These are phyloP conservation scores for Euplagia quadripunctaria DNA, from an alignment of 2,888 invertebrate genomes.

Conservation along the genomic window DNA sequence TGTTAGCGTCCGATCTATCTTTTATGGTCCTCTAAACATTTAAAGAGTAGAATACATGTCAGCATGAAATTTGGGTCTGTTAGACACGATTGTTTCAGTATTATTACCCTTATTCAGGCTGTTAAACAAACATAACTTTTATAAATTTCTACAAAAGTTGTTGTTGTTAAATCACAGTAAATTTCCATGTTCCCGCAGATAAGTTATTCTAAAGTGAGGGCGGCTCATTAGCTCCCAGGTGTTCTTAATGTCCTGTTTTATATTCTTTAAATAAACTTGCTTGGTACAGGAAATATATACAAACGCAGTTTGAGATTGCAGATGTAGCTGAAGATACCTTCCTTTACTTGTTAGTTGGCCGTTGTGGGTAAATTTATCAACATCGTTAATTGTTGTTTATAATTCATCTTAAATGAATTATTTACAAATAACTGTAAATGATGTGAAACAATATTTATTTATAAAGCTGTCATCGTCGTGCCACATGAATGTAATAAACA, in stretches of 20 bases:
- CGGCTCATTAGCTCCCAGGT: slow-evolving; percentile 59
- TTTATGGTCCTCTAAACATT: not conserved
- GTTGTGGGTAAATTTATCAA: too few relatives aligned
- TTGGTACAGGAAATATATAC: slow-evolving; percentile 17
- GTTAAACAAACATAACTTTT: not conserved
- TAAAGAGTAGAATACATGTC: not conserved
- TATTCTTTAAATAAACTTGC: slow-evolving; percentile 44
- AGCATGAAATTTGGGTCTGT: not conserved
- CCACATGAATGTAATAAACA: too few relatives aligned
- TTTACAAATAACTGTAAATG: too few relatives aligned
- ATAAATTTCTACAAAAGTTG: not conserved
- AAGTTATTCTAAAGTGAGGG: slow-evolving; percentile 48
- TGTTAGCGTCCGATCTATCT: too few relatives aligned
- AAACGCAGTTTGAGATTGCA: not conserved
- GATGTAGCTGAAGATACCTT: not conserved
- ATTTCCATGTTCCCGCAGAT: slow-evolving; percentile 45
- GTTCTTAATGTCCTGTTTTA: slow-evolving; percentile 56
- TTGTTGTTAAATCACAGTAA: slow-evolving; percentile 22
- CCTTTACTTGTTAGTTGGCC: not conserved
- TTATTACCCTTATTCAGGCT: not conserved
- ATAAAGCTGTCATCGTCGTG: too few relatives aligned
- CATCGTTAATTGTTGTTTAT: too few relatives aligned
- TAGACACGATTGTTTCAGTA: too few relatives aligned
- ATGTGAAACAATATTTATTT: too few relatives aligned
- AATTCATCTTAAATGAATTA: too few relatives aligned